These are phyloP conservation scores for Macaria notata DNA, from an alignment of 2,888 invertebrate species.

Conservation along the genomic window DNA sequence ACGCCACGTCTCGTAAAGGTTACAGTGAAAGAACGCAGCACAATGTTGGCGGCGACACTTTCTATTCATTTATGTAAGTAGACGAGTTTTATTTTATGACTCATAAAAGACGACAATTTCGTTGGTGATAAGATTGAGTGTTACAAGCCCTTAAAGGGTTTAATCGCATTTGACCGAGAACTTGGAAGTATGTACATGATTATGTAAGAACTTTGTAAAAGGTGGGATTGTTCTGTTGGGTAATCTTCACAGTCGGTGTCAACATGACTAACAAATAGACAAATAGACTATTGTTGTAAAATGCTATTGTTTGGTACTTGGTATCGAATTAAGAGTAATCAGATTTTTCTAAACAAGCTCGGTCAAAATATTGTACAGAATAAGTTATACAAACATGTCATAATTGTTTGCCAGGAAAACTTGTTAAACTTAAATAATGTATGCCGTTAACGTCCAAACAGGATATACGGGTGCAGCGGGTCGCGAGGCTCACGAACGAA, in stretches of 20 bases:
- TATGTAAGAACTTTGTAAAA: conserved; percentile 32
- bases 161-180: conserved; percentile 41
- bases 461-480: conserved; percentile 5
- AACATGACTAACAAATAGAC: too few species aligned
- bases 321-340: too few species aligned
- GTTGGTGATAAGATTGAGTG: conserved; percentile 33
- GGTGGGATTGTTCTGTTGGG: conserved; percentile 5
- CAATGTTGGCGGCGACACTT: conserved; percentile 66
- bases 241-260: conserved; percentile 1
- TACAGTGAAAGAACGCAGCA: conserved; percentile 49
- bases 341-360: too few species aligned
- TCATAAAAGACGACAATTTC: conserved; percentile 34
- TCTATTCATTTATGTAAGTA: conserved; percentile 54
- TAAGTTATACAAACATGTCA: too few species aligned
- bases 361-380: too few species aligned
- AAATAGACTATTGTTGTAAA: too few species aligned
- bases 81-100: conserved; percentile 39
- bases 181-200: conserved; percentile 35
- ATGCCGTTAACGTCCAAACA: conserved; percentile 2
- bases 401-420: too few species aligned
- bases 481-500: conserved; percentile 10
- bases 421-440: not conserved
- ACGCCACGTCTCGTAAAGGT: conserved; percentile 62
- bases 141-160: conserved; percentile 26
- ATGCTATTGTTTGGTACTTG: too few species aligned